Percentiles rank a stretch among this genome's conserved stretches.
Evolutionary conservation across 2,797 vertebrate genomes (phyloP).

Genomic region (Eulemur mongoz): DNA sequence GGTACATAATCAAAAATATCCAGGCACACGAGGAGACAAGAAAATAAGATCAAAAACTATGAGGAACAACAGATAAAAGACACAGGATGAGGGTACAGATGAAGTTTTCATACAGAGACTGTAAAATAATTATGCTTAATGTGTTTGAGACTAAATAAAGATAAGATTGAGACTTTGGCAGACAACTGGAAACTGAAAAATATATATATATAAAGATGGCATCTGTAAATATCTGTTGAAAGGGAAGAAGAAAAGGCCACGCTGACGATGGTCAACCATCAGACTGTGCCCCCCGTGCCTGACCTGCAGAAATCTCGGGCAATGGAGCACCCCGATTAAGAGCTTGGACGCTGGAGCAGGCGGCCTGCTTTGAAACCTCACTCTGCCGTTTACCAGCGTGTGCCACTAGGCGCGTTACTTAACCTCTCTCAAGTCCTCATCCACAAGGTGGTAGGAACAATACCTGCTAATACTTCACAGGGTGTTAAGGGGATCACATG

Average conservation of each 20-base stretch:
- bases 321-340: neutral
- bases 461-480: neutral
- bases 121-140: neutral
- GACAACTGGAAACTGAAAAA: neutral
- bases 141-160: neutral
- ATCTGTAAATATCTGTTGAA: neutral
- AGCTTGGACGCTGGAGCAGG: neutral
- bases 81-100: too few relatives aligned
- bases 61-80: neutral
- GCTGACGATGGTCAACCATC: neutral
- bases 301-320: neutral
- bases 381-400: accelerated
- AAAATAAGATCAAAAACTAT: neutral
- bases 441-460: neutral
- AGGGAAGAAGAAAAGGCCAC: neutral
- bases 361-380: neutral
- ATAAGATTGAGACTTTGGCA: neutral
- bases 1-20: neutral
- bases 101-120: neutral
- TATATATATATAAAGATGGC: neutral
- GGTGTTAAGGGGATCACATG: neutral
- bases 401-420: too few relatives aligned
- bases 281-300: neutral
- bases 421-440: neutral
- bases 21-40: neutral